Evolutionary conservation across 2,797 vertebrate species (phyloP).

Genomic region (Xerus rutilus): DNA sequence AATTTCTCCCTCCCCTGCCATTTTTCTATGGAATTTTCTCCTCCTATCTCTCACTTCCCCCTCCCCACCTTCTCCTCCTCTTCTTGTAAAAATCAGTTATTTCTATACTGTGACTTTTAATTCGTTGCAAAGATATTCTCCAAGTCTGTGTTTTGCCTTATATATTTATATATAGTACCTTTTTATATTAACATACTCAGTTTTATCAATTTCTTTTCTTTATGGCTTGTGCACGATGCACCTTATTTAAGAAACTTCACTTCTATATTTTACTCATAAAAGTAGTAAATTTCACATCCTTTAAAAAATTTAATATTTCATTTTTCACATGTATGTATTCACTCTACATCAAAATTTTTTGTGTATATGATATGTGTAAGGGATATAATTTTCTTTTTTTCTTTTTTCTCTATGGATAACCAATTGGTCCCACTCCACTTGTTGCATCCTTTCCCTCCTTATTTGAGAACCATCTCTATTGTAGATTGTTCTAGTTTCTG

Average conservation of each 20-base stretch:
- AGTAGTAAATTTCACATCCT: slow-evolving; percentile 6
- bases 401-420: neutral
- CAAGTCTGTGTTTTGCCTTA: neutral
- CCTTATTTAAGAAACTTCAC: neutral
- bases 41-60: too few relatives aligned
- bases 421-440: neutral
- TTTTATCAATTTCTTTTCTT: neutral
- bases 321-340: slow-evolving; percentile 15
- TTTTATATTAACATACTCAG: neutral
- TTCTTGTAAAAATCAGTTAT: neutral
- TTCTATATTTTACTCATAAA: neutral
- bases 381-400: neutral
- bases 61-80: too few relatives aligned
- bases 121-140: neutral
- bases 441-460: neutral
- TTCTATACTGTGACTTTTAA: neutral
- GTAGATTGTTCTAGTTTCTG: neutral
- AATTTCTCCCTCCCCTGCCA: neutral
- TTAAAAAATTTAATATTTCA: slow-evolving; percentile 12
- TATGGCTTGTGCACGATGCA: neutral
- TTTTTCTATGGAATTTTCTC: neutral
- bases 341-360: slow-evolving; percentile 13
- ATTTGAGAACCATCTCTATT: neutral
- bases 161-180: neutral
- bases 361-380: neutral